These are phyloP conservation scores for Borostomias antarcticus DNA, from an alignment of 2,797 vertebrate species.

Conservation along the genomic window DNA sequence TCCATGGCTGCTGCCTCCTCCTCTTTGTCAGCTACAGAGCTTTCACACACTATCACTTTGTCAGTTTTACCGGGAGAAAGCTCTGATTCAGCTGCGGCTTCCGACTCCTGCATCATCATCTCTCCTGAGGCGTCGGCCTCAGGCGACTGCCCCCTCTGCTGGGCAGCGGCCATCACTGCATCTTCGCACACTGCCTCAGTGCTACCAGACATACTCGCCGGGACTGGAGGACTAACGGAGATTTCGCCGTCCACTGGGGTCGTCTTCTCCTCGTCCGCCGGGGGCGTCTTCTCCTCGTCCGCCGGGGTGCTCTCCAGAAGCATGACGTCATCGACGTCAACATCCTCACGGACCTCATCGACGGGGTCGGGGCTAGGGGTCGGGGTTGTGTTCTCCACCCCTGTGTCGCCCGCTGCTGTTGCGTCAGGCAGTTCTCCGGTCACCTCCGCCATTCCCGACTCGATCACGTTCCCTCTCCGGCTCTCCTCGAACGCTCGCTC, in stretches of 20 bases:
- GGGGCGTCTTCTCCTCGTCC: too few species aligned
- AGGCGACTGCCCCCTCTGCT: slow-evolving; percentile 63
- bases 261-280: too few species aligned
- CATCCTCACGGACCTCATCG: too few species aligned
- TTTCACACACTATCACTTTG: slow-evolving; percentile 33
- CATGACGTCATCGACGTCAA: too few species aligned
- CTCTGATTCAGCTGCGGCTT: slow-evolving; percentile 29
- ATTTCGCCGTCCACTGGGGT: background rate
- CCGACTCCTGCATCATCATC: slow-evolving; percentile 53
- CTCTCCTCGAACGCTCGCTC: background rate
- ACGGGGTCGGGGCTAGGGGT: too few species aligned
- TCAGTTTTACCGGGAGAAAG: slow-evolving; percentile 30
- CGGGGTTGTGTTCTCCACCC: too few species aligned
- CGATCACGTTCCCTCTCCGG: slow-evolving; percentile 8
- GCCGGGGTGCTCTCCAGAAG: background rate
- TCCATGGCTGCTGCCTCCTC: slow-evolving; percentile 26
- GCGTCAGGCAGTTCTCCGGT: background rate
- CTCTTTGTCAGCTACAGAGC: slow-evolving; percentile 17
- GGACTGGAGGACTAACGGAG: background rate
- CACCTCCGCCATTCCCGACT: slow-evolving; percentile 1
- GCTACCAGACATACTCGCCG: slow-evolving; percentile 1
- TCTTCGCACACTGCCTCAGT: slow-evolving; percentile 4
- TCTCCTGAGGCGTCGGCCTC: slow-evolving; percentile 22
- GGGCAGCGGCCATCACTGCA: slow-evolving; percentile 51
- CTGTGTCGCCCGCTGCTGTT: too few species aligned